Conservation (phyloP, 2,888 invertebrate genomes). For the Dynastes grantii region DNA sequence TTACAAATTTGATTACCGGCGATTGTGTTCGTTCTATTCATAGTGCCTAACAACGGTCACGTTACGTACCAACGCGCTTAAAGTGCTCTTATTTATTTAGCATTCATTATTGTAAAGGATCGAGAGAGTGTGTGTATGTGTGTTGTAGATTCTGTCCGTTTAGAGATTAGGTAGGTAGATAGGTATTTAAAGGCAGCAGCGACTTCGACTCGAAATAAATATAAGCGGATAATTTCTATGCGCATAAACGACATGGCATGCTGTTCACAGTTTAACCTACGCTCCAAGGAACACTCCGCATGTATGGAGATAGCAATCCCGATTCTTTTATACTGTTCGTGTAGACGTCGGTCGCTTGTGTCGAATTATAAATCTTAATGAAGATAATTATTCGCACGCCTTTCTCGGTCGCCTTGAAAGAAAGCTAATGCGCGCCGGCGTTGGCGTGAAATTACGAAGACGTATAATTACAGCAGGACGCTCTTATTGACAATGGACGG, state of each 20-base stretch:
- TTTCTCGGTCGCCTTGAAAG: conserved; percentile 27
- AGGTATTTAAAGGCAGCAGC: conserved; percentile 28
- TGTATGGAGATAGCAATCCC: conserved; percentile 20
- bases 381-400: conserved; percentile 39
- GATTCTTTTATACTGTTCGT: conserved; percentile 9
- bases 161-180: conserved; percentile 31
- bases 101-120: conserved; percentile 22
- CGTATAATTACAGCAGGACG: conserved; percentile 19
- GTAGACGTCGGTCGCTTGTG: conserved; percentile 8
- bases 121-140: neutral
- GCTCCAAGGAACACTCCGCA: conserved; percentile 5
- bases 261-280: conserved; percentile 38
- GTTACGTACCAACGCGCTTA: neutral
- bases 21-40: conserved; percentile 1
- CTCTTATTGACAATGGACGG: conserved; percentile 16
- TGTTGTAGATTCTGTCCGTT: neutral
- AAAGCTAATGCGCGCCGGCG: conserved; percentile 17
- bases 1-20: conserved; percentile 6
- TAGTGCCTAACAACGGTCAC: conserved; percentile 5
- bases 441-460: conserved; percentile 30
- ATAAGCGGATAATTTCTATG: conserved; percentile 36
- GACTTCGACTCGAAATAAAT: conserved; percentile 22
- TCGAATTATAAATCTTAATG: conserved; percentile 38
- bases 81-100: conserved; percentile 2
- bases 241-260: conserved; percentile 34